These are phyloP conservation scores for Agrotis exclamationis DNA, from an alignment of 2,888 invertebrate genomes.

Conservation along the genomic window DNA sequence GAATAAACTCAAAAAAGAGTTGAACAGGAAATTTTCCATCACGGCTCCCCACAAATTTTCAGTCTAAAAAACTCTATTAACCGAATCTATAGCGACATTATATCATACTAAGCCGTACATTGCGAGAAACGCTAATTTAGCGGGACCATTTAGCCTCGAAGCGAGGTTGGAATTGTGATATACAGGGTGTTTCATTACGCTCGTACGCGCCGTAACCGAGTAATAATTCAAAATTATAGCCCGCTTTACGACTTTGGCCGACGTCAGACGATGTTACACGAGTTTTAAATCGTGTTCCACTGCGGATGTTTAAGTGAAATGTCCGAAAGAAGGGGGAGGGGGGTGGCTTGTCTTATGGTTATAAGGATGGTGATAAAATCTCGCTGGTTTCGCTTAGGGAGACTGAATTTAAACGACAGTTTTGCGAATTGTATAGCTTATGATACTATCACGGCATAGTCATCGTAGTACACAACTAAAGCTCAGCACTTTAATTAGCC, in stretches of 20 bases:
- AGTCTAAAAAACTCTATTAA: constrained; percentile 64
- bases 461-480: background rate
- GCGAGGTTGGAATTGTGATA: constrained; percentile 83
- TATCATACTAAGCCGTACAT: constrained; percentile 73
- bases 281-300: constrained; percentile 68
- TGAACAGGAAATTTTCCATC: background rate
- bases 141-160: constrained; percentile 81
- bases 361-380: constrained; percentile 42
- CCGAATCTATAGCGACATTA: constrained; percentile 64
- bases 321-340: constrained; percentile 45
- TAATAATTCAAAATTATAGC: constrained; percentile 87
- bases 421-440: background rate
- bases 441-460: background rate
- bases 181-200: constrained; percentile 86
- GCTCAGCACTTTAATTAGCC: background rate
- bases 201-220: constrained; percentile 80
- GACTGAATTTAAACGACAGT: constrained; percentile 23
- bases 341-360: constrained; percentile 46
- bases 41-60: constrained; percentile 16
- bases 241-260: constrained; percentile 78
- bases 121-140: constrained; percentile 79
- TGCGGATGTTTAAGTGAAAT: constrained; percentile 67
- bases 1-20: background rate
- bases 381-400: constrained; percentile 23
- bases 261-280: constrained; percentile 68